These are phyloP conservation scores for Clepsis dumicolana DNA, from an alignment of 2,888 invertebrate species.

Conservation along the genomic window DNA sequence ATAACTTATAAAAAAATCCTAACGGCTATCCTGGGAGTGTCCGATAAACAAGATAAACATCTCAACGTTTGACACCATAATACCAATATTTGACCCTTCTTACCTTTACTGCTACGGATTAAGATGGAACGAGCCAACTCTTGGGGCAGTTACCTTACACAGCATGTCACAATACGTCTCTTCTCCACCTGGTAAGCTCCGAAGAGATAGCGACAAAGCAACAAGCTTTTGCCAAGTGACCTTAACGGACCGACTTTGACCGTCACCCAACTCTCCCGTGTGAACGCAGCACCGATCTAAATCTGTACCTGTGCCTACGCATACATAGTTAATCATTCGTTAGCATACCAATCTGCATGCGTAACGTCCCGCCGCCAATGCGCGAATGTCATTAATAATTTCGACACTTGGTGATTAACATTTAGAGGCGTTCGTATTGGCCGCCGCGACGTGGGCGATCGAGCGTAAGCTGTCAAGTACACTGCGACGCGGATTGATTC, in stretches of 20 bases:
- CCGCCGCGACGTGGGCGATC: slow-evolving; percentile 55
- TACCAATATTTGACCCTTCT: too few relatives aligned
- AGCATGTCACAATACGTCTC: too few relatives aligned
- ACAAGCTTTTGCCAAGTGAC: neutral
- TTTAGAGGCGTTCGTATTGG: slow-evolving; percentile 73
- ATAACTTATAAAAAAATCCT: too few relatives aligned
- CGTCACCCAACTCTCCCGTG: slow-evolving; percentile 7
- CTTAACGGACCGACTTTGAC: slow-evolving; percentile 1
- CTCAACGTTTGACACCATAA: too few relatives aligned
- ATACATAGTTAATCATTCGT: slow-evolving; percentile 84
- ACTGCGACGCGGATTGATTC: slow-evolving; percentile 48
- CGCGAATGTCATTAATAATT: slow-evolving; percentile 82
- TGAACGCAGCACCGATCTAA: slow-evolving; percentile 46
- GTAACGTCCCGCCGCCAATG: slow-evolving; percentile 70
- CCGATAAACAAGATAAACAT: too few relatives aligned
- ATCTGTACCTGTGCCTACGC: slow-evolving; percentile 59
- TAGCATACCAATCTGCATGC: slow-evolving; percentile 84
- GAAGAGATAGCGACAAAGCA: neutral
- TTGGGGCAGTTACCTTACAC: too few relatives aligned
- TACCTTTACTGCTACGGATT: too few relatives aligned
- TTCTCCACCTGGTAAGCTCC: neutral
- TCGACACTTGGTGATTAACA: slow-evolving; percentile 82
- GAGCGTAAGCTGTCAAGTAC: slow-evolving; percentile 47
- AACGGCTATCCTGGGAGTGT: too few relatives aligned
- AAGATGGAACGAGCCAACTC: too few relatives aligned